A percentile compares a stretch with the other conserved stretches of the same genome.
These are phyloP conservation scores for Pocillopora grandis DNA, from an alignment of 92 coral and sea anemone genomes.

Conservation along the genomic window DNA sequence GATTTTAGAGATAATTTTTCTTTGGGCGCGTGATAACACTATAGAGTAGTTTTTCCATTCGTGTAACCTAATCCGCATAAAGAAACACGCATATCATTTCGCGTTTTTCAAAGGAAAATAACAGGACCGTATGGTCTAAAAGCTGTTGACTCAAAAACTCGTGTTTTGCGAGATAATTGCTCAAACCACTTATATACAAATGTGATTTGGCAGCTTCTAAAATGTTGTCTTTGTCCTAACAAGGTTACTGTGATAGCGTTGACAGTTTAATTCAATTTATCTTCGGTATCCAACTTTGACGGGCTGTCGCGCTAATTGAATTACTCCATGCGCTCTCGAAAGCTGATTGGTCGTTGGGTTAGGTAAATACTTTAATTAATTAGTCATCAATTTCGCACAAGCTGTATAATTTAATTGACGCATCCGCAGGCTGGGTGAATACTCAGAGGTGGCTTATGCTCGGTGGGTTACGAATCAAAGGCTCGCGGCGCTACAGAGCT, in stretches of 20 bases:
- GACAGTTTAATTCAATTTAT: constrained; percentile 83
- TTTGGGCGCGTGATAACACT: constrained; percentile 37
- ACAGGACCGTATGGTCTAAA: constrained; percentile 32
- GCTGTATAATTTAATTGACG: constrained; percentile 92
- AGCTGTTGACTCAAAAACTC: constrained; percentile 46
- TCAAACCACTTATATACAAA: constrained; percentile 59
- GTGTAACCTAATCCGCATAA: constrained; percentile 22
- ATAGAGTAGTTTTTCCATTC: constrained; percentile 13
- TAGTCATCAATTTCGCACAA: constrained; percentile 97
- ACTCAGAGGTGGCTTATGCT: constrained; percentile 67
- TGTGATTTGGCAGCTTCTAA: constrained; percentile 87
- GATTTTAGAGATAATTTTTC: constrained; percentile 59
- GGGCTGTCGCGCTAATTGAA: constrained; percentile 91
- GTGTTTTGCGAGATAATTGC: constrained; percentile 65
- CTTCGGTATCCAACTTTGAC: constrained; percentile 75
- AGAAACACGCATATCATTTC: constrained; percentile 29
- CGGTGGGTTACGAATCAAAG: constrained; percentile 41
- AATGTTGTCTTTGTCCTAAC: constrained; percentile 95
- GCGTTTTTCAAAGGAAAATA: constrained; percentile 37
- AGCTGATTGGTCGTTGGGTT: constrained; percentile 71
- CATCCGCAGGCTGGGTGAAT: constrained; percentile 56
- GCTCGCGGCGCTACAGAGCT: constrained; percentile 19
- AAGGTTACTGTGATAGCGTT: constrained; percentile 85
- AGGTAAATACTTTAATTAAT: constrained; percentile 96
- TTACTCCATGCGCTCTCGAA: constrained; percentile 62